These are phyloP conservation scores for Puntigrus tetrazona DNA, from an alignment of 2,113 vertebrate species.

Conservation along the genomic window DNA sequence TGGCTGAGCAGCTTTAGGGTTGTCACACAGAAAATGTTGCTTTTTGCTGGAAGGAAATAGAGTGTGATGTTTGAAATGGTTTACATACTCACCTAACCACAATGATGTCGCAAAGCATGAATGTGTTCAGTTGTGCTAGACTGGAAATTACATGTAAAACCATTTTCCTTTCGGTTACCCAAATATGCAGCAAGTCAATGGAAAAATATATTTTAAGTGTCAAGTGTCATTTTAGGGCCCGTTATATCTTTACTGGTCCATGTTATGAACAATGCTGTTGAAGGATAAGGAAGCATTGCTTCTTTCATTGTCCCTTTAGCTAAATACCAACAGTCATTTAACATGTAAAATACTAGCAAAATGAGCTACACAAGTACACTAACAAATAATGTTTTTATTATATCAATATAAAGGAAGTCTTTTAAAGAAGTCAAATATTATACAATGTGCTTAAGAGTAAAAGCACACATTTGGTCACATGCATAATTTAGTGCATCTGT, in stretches of 20 bases:
- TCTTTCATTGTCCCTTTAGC: not conserved
- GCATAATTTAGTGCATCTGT: constrained; percentile 67
- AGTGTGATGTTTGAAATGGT: no score
- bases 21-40: no score
- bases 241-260: not conserved
- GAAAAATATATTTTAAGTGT: not conserved
- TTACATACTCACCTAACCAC: not conserved
- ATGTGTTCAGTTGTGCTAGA: constrained; percentile 19
- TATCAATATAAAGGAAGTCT: not conserved
- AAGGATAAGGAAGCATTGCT: not conserved
- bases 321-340: constrained; percentile 6
- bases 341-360: not conserved
- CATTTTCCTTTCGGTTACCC: not conserved
- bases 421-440: constrained; percentile 64
- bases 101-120: not conserved
- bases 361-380: not conserved
- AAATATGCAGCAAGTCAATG: not conserved
- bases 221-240: not conserved
- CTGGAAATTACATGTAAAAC: constrained; percentile 11
- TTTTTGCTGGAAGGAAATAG: no score
- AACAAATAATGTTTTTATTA: not conserved
- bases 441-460: constrained; percentile 63
- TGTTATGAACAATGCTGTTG: not conserved
- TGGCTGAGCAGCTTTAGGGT: no score
- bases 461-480: constrained; percentile 65